Conservation (phyloP, 2,797 vertebrate genomes). For the Macropodus opercularis region DNA sequence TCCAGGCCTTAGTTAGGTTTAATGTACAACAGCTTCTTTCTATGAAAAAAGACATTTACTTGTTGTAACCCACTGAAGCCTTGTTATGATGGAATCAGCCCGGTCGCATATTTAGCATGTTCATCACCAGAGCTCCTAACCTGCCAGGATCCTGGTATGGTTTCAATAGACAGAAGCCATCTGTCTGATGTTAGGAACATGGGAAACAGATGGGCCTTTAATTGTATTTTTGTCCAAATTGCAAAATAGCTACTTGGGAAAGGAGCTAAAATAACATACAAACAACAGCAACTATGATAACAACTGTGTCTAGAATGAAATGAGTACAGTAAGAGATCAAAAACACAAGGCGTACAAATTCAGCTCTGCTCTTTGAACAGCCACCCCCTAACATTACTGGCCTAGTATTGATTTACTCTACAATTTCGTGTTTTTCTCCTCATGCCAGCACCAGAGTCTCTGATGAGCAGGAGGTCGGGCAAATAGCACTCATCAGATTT, state of each 20-base stretch:
- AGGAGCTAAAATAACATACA: slow-evolving; percentile 99
- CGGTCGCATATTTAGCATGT: slow-evolving; percentile 74
- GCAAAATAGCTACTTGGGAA: slow-evolving; percentile 99
- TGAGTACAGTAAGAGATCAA: slow-evolving; percentile 90
- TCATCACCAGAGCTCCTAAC: slow-evolving; percentile 79
- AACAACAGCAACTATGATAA: slow-evolving; percentile 99
- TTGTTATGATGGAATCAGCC: slow-evolving; percentile 74
- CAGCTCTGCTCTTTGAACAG: slow-evolving; percentile 88
- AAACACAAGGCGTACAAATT: slow-evolving; percentile 88
- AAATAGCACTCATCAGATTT: slow-evolving; percentile 82
- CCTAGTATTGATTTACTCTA: slow-evolving; percentile 88
- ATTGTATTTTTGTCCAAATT: slow-evolving; percentile 99
- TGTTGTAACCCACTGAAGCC: slow-evolving; percentile 49
- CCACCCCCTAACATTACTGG: slow-evolving; percentile 85
- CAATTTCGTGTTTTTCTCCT: slow-evolving; percentile 87
- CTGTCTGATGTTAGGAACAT: slow-evolving; percentile 92
- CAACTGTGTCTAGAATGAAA: slow-evolving; percentile 93
- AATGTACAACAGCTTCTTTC: slow-evolving; percentile 66
- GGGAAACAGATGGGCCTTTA: slow-evolving; percentile 98
- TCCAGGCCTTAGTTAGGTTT: slow-evolving; percentile 41
- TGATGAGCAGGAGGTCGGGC: slow-evolving; percentile 81
- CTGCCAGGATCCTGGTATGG: slow-evolving; percentile 90
- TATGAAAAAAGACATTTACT: slow-evolving; percentile 69
- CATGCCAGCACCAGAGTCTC: slow-evolving; percentile 81
- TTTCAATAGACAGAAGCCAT: slow-evolving; percentile 92